A percentile compares a stretch with the other conserved stretches of the same genome.
Evolutionary conservation across 2,113 vertebrate species (phyloP).

Genomic region (Myocastor coypus): DNA sequence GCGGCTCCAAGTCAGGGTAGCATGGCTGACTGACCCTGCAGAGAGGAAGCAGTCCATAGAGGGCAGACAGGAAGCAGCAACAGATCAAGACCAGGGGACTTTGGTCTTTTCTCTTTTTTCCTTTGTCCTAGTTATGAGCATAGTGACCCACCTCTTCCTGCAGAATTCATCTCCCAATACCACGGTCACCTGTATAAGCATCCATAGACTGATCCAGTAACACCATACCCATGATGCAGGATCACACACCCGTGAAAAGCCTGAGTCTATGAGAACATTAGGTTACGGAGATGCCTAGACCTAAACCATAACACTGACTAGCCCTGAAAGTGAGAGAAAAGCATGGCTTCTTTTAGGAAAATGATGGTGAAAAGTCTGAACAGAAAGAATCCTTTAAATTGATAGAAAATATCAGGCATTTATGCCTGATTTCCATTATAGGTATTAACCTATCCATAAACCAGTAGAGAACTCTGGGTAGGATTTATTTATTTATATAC

Average conservation of each 20-base stretch:
- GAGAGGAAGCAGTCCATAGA: neutral
- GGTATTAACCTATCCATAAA: neutral
- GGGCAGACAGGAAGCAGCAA: neutral
- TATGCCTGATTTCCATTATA: neutral
- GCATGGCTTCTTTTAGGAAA: neutral
- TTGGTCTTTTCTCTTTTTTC: neutral
- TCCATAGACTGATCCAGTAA: neutral
- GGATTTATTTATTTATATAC: too few species aligned
- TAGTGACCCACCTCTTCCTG: neutral
- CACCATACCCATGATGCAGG: neutral
- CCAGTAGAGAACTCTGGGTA: neutral
- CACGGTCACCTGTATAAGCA: neutral
- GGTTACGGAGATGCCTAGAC: neutral
- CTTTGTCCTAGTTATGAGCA: neutral
- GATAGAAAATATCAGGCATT: neutral
- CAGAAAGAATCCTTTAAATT: neutral
- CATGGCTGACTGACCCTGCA: neutral
- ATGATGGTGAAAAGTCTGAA: neutral
- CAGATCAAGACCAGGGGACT: neutral
- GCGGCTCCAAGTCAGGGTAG: neutral
- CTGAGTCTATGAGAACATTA: neutral
- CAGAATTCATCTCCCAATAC: neutral
- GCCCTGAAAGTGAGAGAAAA: conserved; percentile 32
- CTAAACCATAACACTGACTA: neutral
- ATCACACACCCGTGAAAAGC: neutral